Evolutionary conservation across 1,140 invertebrate genomes (phyloP), one percentile per base, ranked within the genome.

Genomic region (Lasioglossum baleicum): DNA sequence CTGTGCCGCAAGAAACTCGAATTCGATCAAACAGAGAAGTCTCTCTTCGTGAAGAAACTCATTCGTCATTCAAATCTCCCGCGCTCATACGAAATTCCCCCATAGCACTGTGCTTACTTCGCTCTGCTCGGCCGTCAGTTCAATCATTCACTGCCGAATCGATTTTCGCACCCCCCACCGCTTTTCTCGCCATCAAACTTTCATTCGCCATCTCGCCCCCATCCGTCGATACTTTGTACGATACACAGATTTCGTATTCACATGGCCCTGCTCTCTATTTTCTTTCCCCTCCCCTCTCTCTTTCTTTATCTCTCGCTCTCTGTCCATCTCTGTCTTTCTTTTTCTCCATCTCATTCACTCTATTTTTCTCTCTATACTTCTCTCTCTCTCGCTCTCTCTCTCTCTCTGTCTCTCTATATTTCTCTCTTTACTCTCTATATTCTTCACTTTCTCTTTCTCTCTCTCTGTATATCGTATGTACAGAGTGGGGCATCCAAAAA

Each of bases 201-300:
- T 84, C 71, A 26, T 69, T 84, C 53, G n/a, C 26, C 17, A n/a
- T 35, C 17, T 2, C 17, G 31, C n/a, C 53, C 35, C 20, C 7
- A 8, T 58, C 10, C 48, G 6, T 51, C 31, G 60, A 10, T 64
- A 48, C 5, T 56, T 68, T 61, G 44, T 75, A 51, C 53, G 58
- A 83, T 66, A 80, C 81, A 58, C 74, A 80, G 80, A 65, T 85
- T 80, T 70, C 51, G 80, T 75, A 64, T 73, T 77, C 56, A 85
- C 69, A 73, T 70, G 51, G 26, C 81, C 31, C 69, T 53, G 61
- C 17, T 56, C 17, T 56, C 51, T 56, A 20, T 56, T 20, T 56
- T 56, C 20, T 20, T 56, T 56, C 51, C 51, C 20, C 20, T 5
- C 51, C 51, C 51, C 48, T 84, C 31, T 84, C 11, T 75, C 22